Base-by-base conservation (phyloP, 2,888 invertebrate species). In the Oxystoma pomonae region DNA sequence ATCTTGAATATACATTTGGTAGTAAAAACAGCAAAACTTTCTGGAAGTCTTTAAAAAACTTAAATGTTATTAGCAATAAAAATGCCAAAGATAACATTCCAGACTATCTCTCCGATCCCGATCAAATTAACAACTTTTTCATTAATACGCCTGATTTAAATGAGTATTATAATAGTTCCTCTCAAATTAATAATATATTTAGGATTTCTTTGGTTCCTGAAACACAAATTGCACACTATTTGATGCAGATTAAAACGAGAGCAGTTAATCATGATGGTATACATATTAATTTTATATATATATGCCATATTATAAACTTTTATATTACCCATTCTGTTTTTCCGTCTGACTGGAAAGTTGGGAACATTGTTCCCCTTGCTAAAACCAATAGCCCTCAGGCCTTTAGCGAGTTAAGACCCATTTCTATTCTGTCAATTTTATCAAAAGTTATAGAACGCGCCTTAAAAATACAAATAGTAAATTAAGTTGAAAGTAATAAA, bases 401-500 rank as follows among this genome's bases (percentile, higher is more conserved):
- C n/a, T n/a, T n/a, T n/a, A n/a, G n/a, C n/a, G n/a, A n/a, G n/a
- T 18, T 20, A 58, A 2, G 49, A 16, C 22, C 58, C 22, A 49
- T 58, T 57, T 57, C 19, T 18, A 20, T 57, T 5, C 49, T 58
- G 17, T 12, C 22, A 35, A 21, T 20, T 5, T 49, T 58, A 19
- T 58, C 58, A 9, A 58, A 58, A 49, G 16, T 58, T 58, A 49
- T 58, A 9, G 58, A 58, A 49, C 17, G 20, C 17, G 20, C 20
- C 5, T n/a, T 49, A 49, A 12, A 16, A 16, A 57, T 16, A n/a
- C 57, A 57, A 57, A 57, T 57, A 5, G 20, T 16, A 20, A 20
- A 18, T n/a, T 57, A 57, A 17, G 18, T 57, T 9, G 20, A 57
- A 18, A 57, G 18, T 7, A 9, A 57, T 5, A 20, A 57, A 18